Evolutionary conservation across 2,888 invertebrate species (phyloP), one percentile per base, ranked within the genome.

Genomic region (Agrypnus murinus): DNA sequence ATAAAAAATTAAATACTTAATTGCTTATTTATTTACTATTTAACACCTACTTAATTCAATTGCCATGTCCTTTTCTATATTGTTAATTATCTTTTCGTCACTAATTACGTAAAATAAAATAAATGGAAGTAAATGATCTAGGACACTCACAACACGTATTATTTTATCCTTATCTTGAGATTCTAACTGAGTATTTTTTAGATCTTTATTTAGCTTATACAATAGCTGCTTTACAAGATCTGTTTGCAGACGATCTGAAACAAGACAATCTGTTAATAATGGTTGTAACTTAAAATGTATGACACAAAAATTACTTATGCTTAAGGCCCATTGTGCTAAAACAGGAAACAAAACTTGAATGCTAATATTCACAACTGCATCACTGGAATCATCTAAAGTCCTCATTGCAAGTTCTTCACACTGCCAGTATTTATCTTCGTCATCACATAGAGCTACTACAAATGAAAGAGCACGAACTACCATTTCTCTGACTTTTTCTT

Each of bases 351-450:
- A 86, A 46, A 89, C 82, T 67, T 88, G 85, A 25, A 86, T 85
- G 12, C 89, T 87, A 38, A 88, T 84, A 62, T 86, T 86, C 9
- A 89, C 85, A 5, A 92, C 90, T 69, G 84, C 84, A 70, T 87
- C 84, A 57, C 89, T 87, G 1, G 86, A 76, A 78, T 92, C 92
- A 65, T 87, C 86, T 46, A 92, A 82, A n/a, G 89, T 87, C 12
- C 86, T 87, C 68, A 90, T 82, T 8, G 90, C 86, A 73, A 92
- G 81, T 79, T 91, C 89, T 78, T 89, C 89, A 75, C 88, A 88
- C 84, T 89, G 81, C 48, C 86, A 83, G 81, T 91, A 92, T 84
- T 92, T 92, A 79, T 92, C 90, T 19, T 84, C 81, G 84, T 92
- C 91, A 77, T 89, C 88, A 82, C 92, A 89, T 65, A 90, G 87